Base-by-base conservation (phyloP, 2,888 invertebrate genomes). In the Choristoneura rosaceana region DNA sequence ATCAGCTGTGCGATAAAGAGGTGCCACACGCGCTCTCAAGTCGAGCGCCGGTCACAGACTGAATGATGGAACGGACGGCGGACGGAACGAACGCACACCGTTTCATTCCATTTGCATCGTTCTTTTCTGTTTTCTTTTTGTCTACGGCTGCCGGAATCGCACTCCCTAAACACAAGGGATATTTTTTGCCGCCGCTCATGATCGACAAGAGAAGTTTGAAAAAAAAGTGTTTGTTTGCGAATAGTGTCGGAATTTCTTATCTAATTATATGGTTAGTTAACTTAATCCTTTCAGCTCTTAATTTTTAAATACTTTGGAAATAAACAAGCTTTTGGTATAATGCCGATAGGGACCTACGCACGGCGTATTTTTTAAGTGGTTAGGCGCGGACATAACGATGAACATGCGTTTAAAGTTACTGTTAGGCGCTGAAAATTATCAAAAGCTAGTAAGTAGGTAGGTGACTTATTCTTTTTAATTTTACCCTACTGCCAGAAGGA, bases 21-120 rank as follows among this genome's bases (percentile, higher is more conserved):
- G 41, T 73, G 79, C 80, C 78, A 82, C 86, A 83, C 90, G 74
- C 78, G 76, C 86, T 80, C 74, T 81, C 78, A 80, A 61, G 65
- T 63, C 80, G 81, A 86, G 80, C 81, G 88, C 86, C 85, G 82
- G 82, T 81, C 81, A 84, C 88, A 84, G 88, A 93, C 93, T 93
- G 90, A 87, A 61, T 80, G 79, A 75, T 69, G 63, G 52, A 60
- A 66, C 33, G 58, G 70, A 38, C 38, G 38, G 64, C 12, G 47
- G 55, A 55, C 15, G 52, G 65, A 69, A 71, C 73, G 73, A 50
- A 67, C 64, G 73, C 64, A 69, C 69, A 67, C 69, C 69, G 69
- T 63, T 71, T 73, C 73, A 64, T 68, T 71, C 73, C 73, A 60
- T 69, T 74, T 74, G 75, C 69, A 64, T 78, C 75, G 74, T 73